A percentile compares a stretch with the other conserved stretches of the same genome.
These are phyloP conservation scores for Zhuqinia jingwanae DNA, from an alignment of 2,888 invertebrate species.

Conservation along the genomic window DNA sequence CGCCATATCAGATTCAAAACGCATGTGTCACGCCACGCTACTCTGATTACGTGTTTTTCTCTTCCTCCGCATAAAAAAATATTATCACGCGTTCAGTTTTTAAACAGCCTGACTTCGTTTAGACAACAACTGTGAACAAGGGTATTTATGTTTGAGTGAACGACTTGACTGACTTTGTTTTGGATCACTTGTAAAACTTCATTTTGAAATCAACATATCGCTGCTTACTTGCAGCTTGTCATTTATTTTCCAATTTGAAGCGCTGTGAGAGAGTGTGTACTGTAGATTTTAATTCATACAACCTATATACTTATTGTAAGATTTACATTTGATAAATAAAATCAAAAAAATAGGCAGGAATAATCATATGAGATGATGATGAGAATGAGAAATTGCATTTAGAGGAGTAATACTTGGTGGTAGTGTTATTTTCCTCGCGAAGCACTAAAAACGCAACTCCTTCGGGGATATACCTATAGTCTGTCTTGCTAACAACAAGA, in stretches of 20 bases:
- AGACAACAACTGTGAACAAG: not conserved
- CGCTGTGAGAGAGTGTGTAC: not conserved
- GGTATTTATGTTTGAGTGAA: not conserved
- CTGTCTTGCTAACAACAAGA: not conserved
- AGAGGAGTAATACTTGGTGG: too few species aligned
- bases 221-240: too few species aligned
- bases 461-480: not conserved
- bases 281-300: not conserved
- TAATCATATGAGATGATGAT: not conserved
- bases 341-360: not conserved
- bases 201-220: too few species aligned
- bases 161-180: not conserved
- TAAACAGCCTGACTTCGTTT: conserved; percentile 2
- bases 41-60: too few species aligned
- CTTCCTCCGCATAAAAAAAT: not conserved
- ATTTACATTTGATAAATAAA: not conserved
- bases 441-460: too few species aligned
- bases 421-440: not conserved
- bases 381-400: not conserved
- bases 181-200: not conserved
- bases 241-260: too few species aligned
- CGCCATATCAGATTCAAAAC: too few species aligned
- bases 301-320: not conserved
- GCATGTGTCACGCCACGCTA: not conserved
- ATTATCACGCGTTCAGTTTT: not conserved